Evolutionary conservation across 1,140 invertebrate species (phyloP), one percentile per base, ranked within the genome.

Genomic region (Augochlora pura): DNA sequence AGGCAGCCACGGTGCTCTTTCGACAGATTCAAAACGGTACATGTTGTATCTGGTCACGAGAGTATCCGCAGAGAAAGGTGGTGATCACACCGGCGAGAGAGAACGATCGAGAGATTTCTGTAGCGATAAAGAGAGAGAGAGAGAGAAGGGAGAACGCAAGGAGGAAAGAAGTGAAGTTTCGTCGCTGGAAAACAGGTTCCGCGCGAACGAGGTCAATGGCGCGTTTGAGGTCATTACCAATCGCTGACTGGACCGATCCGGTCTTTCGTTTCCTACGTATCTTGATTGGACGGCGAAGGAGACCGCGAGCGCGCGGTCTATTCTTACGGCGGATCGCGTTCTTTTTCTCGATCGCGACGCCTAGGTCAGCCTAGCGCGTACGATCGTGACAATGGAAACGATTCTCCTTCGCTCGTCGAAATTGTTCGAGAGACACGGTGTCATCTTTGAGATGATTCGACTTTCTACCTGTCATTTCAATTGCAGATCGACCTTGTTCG

Each of bases 201-300:
- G 10, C 60, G 70, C 76, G 88, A 90, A 90, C 80, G 82, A 90
- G 89, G 89, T 72, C 88, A 90, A 83, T 90, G 84, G 82, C 72
- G 75, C 60, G 83, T 89, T 88, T 87, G 80, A 90, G 87, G 88
- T 90, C 89, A 88, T 81, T 86, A 76, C 82, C 86, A 83, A 86
- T 85, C 69, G 52, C 14, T 10, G 14, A 52, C 25, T 38, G 68
- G 63, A 76, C 70, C 75, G 78, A 74, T 59, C 32, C 52, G 5
- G 2, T 64, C 18, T 54, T 3, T 27, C 38, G 14, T 63, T 70
- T 69, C 65, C 38, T 68, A 62, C 39, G 18, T 38, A 25, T 63
- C 32, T 1, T 59, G 39, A 12, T 32, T 27, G 25, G 16, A 3
- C 0, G 0, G n/a, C 23, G 0, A 10, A 64, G 21, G 23, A 32